phyloP scores from a whole-genome alignment of 2,888 invertebrate genomes.

The Auanema freiburgensis region DNA sequence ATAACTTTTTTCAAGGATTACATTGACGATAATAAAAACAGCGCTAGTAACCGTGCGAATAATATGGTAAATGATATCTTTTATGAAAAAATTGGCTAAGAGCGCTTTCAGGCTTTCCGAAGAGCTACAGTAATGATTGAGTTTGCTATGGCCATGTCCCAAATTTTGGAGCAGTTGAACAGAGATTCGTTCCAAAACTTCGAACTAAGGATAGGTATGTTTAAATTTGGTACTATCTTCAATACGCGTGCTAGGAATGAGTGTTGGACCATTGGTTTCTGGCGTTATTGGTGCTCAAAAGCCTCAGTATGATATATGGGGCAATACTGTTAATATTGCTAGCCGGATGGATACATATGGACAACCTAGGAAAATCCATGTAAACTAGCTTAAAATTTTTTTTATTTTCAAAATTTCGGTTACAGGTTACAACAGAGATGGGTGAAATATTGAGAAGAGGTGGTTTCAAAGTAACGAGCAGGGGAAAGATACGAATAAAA shows the following conservation, averaged over 20 bases:
- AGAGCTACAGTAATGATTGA: constrained; percentile 88
- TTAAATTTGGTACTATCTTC: neutral
- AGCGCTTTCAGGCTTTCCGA: constrained; percentile 37
- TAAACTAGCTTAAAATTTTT: constrained; percentile 29
- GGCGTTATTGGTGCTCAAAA: constrained; percentile 96
- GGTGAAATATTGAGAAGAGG: constrained; percentile 81
- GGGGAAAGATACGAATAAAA: constrained; percentile 90
- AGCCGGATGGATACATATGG: constrained; percentile 96
- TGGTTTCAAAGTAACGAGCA: constrained; percentile 84
- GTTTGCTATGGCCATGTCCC: constrained; percentile 88
- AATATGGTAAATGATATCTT: neutral
- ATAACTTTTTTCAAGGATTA: constrained; percentile 25
- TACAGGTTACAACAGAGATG: constrained; percentile 79
- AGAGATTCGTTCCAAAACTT: constrained; percentile 94
- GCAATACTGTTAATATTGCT: constrained; percentile 95
- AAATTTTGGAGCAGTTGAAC: constrained; percentile 89
- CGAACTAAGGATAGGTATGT: constrained; percentile 84
- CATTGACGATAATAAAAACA: constrained; percentile 30
- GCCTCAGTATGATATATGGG: constrained; percentile 98
- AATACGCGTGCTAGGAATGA: constrained; percentile 72
- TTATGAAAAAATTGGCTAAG: neutral
- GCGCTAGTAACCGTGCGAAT: constrained; percentile 14
- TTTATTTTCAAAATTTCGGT: neutral
- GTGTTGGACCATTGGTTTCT: constrained; percentile 88
- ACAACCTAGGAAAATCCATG: constrained; percentile 74